Evolutionary conservation across 2,797 vertebrate species (phyloP).

Genomic region (Pipistrellus pipistrellus): DNA sequence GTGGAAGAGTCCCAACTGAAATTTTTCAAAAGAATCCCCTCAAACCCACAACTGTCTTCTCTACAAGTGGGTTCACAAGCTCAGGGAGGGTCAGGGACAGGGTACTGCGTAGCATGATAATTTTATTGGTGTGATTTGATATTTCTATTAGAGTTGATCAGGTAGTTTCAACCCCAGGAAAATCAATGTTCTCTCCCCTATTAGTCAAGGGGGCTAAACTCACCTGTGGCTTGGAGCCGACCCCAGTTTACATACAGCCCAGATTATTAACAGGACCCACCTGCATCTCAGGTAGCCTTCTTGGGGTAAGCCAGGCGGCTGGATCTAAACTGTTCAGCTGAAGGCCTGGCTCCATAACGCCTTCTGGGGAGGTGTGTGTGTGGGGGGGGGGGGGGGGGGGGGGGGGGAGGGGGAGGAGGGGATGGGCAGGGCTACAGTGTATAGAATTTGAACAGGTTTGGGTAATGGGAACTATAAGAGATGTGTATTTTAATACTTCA

Average conservation of each 20-base stretch:
- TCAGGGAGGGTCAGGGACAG: conserved; percentile 1
- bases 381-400: too few relatives aligned
- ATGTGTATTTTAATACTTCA: background rate
- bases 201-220: conserved; percentile 1
- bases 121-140: conserved; percentile 1
- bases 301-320: background rate
- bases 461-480: background rate
- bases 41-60: conserved; percentile 53
- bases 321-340: background rate
- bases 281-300: background rate
- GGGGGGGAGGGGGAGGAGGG: fast-evolving
- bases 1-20: conserved; percentile 65
- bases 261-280: background rate
- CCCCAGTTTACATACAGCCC: background rate
- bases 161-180: conserved; percentile 1
- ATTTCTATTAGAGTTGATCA: background rate
- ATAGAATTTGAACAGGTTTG: conserved; percentile 27
- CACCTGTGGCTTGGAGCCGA: background rate
- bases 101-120: background rate
- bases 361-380: background rate
- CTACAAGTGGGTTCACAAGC: conserved; percentile 54
- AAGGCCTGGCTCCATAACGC: background rate
- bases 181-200: conserved; percentile 9
- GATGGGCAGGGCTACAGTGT: background rate
- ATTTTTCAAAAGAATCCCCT: conserved; percentile 73